Base-by-base conservation (phyloP, 2,797 vertebrate genomes). In the Leptodactylus fallax region DNA sequence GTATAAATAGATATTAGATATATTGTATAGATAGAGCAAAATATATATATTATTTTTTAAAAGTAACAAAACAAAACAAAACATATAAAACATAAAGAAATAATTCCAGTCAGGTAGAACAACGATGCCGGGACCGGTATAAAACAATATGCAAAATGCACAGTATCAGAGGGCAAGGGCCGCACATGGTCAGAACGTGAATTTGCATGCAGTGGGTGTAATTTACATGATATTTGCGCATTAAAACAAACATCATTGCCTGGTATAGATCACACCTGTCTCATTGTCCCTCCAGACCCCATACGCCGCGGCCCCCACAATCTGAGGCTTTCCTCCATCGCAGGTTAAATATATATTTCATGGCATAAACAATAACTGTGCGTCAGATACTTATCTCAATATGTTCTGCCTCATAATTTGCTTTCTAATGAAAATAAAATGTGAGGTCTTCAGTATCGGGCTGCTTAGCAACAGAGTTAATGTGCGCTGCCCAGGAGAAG, bases 391-490 rank as follows among this genome's bases (percentile, higher is more conserved):
- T 14, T 72, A 72, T 83, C 55, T 74, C 55, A 16, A 1, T 74
- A 25, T 58, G 27, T 17, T 58, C 17, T 74, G 23, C 53, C 27
- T 58, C 27, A 45, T 49, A 45, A 72, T 51, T 58, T 83, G 67
- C 49, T 83, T 72, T 51, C 53, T 84, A 84, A 60, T 58, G 27
- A 53, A 74, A 47, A 74, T 47, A 74, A 49, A 61, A 77, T 27
- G 55, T 63, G 16, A 60, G 14, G 56, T 47, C 71, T 51, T 56
- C 69, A 17, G 45, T 85, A 74, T 77, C 71, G 17, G 21, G 72
- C 60, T 77, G 71, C 83, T 49, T 61, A 85, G 83, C 56, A 85
- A 85, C 83, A 74, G 83, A 51, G 56, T 51, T 76, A 58, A 85
- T 85, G 55, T 76, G 55, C 36, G 19, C 82, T 51, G 60, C 58